Percentiles rank a stretch among this genome's conserved stretches.
These are phyloP conservation scores for Mycalesis mineus DNA, from an alignment of 2,888 invertebrate species.

Conservation along the genomic window DNA sequence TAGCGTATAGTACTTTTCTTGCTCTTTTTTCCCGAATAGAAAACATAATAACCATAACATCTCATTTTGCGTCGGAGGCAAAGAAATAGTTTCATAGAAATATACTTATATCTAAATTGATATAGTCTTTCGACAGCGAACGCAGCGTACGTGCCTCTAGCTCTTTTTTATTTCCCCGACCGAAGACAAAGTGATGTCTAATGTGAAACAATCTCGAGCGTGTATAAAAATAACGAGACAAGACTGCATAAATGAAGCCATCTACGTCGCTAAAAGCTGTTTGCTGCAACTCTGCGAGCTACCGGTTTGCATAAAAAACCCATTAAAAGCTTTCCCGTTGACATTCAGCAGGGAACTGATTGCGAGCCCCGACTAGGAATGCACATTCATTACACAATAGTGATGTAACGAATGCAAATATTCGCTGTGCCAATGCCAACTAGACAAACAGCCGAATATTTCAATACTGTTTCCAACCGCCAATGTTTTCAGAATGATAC, in stretches of 20 bases:
- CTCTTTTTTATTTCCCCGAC: no score
- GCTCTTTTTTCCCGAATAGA: no score
- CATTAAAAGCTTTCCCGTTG: constrained; percentile 22
- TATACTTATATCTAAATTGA: no score
- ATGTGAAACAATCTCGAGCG: not conserved
- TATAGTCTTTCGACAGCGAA: no score
- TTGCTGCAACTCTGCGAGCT: constrained; percentile 17
- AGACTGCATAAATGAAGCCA: constrained; percentile 7
- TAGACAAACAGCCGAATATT: not conserved
- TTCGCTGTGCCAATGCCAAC: not conserved
- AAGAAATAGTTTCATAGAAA: no score
- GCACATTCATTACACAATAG: constrained; percentile 5
- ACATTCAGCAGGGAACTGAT: constrained; percentile 21
- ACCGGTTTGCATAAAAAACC: constrained; percentile 24
- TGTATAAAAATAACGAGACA: constrained; percentile 5
- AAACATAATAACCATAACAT: no score
- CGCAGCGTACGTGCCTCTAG: no score
- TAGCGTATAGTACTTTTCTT: no score
- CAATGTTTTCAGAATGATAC: no score
- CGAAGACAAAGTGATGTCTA: not conserved
- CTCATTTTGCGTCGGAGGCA: no score
- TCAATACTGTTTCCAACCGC: no score
- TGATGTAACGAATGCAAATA: constrained; percentile 11
- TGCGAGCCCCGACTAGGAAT: constrained; percentile 15
- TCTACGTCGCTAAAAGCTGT: constrained; percentile 14